Conservation (phyloP, 2,888 invertebrate species). For the Osedax fenrisi region DNA sequence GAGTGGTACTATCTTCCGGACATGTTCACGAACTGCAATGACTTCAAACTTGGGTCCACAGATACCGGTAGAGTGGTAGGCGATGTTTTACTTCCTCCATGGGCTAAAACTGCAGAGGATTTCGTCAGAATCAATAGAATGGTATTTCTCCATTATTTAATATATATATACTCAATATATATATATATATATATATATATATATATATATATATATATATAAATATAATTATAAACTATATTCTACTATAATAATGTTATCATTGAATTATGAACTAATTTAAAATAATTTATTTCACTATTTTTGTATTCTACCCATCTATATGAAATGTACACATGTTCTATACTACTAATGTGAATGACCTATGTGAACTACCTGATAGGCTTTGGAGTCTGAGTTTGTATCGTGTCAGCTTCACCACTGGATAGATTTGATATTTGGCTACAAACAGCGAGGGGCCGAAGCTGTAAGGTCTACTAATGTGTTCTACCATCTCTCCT, state of each 20-base stretch:
- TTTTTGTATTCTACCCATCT: no score
- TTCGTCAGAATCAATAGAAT: conserved; percentile 93
- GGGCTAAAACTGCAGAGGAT: conserved; percentile 88
- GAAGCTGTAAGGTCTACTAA: conserved; percentile 94
- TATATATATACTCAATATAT: no score
- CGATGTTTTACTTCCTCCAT: conserved; percentile 83
- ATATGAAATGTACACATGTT: no score
- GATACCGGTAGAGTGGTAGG: conserved; percentile 73
- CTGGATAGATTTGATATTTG: conserved; percentile 98
- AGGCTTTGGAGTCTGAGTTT: conserved; percentile 93
- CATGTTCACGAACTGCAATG: conserved; percentile 82
- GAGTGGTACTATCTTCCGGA: conserved; percentile 98
- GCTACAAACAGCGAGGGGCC: conserved; percentile 95
- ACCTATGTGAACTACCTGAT: no score
- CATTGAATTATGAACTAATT: no score
- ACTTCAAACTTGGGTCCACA: conserved; percentile 72
- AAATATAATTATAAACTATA: no score
- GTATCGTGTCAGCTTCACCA: conserved; percentile 98
- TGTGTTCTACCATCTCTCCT: conserved; percentile 97
- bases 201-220: no score
- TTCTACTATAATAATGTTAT: no score
- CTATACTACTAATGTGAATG: no score
- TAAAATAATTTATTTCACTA: no score
- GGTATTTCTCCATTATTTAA: conserved; percentile 55
- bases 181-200: no score